phyloP scores from a whole-genome alignment of 2,888 invertebrate species.

The Folsomia candida region DNA sequence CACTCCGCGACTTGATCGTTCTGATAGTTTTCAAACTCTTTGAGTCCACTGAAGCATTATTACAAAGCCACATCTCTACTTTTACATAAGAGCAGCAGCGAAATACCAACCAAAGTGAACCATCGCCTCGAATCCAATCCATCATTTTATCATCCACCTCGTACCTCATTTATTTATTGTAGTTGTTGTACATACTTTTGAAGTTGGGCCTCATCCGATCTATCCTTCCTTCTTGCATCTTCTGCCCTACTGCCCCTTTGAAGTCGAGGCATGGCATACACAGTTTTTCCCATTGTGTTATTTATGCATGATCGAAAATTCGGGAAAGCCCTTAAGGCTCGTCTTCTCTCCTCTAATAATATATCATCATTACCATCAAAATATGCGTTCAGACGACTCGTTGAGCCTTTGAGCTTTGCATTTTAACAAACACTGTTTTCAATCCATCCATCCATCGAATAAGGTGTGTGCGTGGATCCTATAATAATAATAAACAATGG shows the following conservation, averaged over 20 bases:
- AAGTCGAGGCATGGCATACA: background rate
- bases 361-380: background rate
- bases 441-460: too few relatives aligned
- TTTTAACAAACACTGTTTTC: too few relatives aligned
- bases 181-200: too few relatives aligned
- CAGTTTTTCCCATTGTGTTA: background rate
- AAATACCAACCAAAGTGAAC: background rate
- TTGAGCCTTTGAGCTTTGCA: too few relatives aligned
- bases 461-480: too few relatives aligned
- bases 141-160: conserved; percentile 16
- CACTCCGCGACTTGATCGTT: background rate
- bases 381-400: too few relatives aligned
- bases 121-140: conserved; percentile 2
- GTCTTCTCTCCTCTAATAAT: background rate
- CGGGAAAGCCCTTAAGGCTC: conserved; percentile 5
- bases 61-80: background rate
- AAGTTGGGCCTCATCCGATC: too few relatives aligned
- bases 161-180: background rate
- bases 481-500: background rate
- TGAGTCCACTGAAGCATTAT: background rate
- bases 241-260: conserved; percentile 13
- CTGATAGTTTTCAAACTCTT: background rate
- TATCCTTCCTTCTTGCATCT: background rate
- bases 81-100: too few relatives aligned
- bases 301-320: background rate